Evolutionary conservation across 2,797 vertebrate species (phyloP).

Genomic region (Dallia pectoralis): DNA sequence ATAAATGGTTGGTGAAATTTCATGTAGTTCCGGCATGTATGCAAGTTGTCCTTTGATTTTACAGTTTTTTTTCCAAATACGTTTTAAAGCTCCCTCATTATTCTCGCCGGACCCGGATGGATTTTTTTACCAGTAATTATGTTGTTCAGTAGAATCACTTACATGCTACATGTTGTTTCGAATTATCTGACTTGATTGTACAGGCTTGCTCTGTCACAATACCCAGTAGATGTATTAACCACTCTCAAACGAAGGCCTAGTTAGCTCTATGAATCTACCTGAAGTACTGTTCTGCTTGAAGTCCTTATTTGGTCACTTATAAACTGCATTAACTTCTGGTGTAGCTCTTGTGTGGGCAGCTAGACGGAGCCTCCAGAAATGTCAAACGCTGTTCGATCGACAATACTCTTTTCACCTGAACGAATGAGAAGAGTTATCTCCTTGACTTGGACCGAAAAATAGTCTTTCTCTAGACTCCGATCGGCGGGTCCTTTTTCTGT

Average conservation of each 20-base stretch:
- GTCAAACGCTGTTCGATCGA: conserved; percentile 57
- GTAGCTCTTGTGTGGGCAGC: conserved; percentile 59
- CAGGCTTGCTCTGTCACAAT: conserved; percentile 29
- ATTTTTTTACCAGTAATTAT: conserved; percentile 37
- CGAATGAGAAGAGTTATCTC: not conserved
- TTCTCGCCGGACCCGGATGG: conserved; percentile 20
- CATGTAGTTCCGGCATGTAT: not conserved
- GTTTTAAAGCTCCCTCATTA: conserved; percentile 22
- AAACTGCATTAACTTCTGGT: conserved; percentile 60
- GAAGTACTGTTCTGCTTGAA: conserved; percentile 53
- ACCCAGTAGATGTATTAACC: conserved; percentile 40
- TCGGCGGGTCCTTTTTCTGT: not conserved
- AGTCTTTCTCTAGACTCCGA: not conserved
- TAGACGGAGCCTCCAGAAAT: conserved; percentile 59
- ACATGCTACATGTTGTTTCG: conserved; percentile 51
- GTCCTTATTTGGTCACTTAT: conserved; percentile 69
- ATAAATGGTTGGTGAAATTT: too few relatives aligned
- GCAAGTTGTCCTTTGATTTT: conserved; percentile 18
- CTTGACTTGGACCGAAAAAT: not conserved
- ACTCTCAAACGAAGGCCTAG: conserved; percentile 61
- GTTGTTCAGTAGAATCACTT: conserved; percentile 38
- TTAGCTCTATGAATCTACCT: conserved; percentile 52
- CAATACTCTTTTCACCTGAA: conserved; percentile 34
- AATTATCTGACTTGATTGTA: conserved; percentile 46
- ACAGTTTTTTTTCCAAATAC: conserved; percentile 11